phyloP scores from a whole-genome alignment of 1,140 invertebrate species.

The Heterodera schachtii region DNA sequence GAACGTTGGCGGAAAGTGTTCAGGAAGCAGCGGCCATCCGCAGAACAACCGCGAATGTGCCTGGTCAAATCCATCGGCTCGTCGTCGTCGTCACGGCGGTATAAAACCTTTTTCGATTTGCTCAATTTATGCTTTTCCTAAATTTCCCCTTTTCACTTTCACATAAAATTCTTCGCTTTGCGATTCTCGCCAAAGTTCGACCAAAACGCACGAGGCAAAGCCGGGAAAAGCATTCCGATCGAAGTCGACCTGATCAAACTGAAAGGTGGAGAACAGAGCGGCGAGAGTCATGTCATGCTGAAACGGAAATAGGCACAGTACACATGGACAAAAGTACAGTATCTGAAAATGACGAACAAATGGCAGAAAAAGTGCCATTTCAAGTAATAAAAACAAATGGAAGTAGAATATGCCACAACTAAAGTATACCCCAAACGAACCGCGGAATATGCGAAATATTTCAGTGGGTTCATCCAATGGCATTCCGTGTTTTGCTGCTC shows the following conservation, averaged over 20 bases:
- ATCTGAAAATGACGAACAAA: too few relatives aligned
- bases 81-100: constrained; percentile 28
- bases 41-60: constrained; percentile 20
- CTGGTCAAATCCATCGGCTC: constrained; percentile 22
- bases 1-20: constrained; percentile 24
- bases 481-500: neutral
- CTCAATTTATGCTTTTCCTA: neutral
- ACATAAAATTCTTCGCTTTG: constrained; percentile 8
- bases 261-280: constrained; percentile 30
- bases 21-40: neutral
- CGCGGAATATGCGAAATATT: constrained; percentile 34
- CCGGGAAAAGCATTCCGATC: constrained; percentile 30
- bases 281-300: constrained; percentile 35
- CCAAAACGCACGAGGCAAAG: constrained; percentile 28
- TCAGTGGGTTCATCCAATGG: constrained; percentile 20
- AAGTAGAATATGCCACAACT: too few relatives aligned
- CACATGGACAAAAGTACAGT: too few relatives aligned
- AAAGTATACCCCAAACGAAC: neutral
- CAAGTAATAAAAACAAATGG: too few relatives aligned
- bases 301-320: neutral
- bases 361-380: too few relatives aligned
- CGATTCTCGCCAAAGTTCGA: constrained; percentile 29
- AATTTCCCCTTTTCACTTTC: constrained; percentile 9
- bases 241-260: constrained; percentile 29
- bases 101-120: constrained; percentile 10